Percentiles rank a stretch among this genome's conserved stretches.
phyloP scores from a whole-genome alignment of 2,797 vertebrate species.

The Sparus aurata region DNA sequence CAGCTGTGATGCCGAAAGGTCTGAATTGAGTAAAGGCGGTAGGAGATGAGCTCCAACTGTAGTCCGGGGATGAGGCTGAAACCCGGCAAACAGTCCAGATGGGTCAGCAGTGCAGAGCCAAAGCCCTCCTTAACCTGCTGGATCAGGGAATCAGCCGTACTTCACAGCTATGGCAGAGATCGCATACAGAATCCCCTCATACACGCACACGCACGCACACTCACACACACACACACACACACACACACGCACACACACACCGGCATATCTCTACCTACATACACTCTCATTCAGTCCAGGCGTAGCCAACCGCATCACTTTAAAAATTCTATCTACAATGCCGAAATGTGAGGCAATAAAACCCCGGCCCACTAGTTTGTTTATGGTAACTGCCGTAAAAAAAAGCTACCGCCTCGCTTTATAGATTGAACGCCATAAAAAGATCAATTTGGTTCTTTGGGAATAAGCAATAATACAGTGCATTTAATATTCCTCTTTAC shows the following conservation, averaged over 20 bases:
- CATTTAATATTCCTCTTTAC: conserved; percentile 78
- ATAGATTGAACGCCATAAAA: conserved; percentile 70
- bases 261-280: not conserved
- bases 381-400: conserved; percentile 53
- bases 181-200: conserved; percentile 39
- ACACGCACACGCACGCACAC: conserved; percentile 24
- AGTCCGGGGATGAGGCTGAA: conserved; percentile 57
- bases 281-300: conserved; percentile 28
- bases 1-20: conserved; percentile 52
- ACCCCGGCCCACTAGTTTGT: conserved; percentile 42
- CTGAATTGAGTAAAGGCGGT: conserved; percentile 46
- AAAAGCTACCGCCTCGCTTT: conserved; percentile 46
- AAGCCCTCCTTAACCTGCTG: conserved; percentile 80
- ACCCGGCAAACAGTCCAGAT: conserved; percentile 67
- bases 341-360: conserved; percentile 50
- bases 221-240: conserved; percentile 20
- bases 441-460: conserved; percentile 74
- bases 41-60: conserved; percentile 45
- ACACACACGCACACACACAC: conserved; percentile 18
- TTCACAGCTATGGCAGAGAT: conserved; percentile 57
- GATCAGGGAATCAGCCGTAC: conserved; percentile 70
- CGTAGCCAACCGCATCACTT: conserved; percentile 39
- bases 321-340: conserved; percentile 21
- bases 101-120: conserved; percentile 72
- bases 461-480: conserved; percentile 72